A percentile compares a stretch with the other conserved stretches of the same genome.
phyloP scores from a whole-genome alignment of 2,888 invertebrate genomes.

The Acleris cristana region DNA sequence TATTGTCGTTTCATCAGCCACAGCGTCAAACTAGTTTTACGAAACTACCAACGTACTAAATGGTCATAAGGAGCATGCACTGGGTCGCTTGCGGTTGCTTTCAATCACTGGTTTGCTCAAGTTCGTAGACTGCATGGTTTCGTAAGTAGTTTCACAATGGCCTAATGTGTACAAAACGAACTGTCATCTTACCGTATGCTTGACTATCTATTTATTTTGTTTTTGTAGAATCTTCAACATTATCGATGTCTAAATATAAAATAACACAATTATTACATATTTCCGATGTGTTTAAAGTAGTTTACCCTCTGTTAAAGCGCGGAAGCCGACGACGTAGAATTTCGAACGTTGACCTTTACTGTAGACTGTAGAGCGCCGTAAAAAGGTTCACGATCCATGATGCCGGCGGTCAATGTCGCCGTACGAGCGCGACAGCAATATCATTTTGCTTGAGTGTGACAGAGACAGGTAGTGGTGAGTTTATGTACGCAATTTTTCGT shows the following conservation, averaged over 20 bases:
- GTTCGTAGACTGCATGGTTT: slow-evolving; percentile 39
- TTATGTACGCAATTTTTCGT: too few relatives aligned
- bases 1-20: too few relatives aligned
- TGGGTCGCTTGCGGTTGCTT: slow-evolving; percentile 40
- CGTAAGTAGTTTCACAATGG: slow-evolving; percentile 64
- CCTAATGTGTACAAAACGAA: slow-evolving; percentile 54
- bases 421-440: too few relatives aligned
- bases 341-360: too few relatives aligned
- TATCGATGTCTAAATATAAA: slow-evolving; percentile 17
- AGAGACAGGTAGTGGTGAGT: too few relatives aligned
- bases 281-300: slow-evolving; percentile 3
- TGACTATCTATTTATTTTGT: slow-evolving; percentile 38
- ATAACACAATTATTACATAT: background rate
- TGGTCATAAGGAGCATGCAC: slow-evolving; percentile 37
- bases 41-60: slow-evolving; percentile 15
- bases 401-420: too few relatives aligned
- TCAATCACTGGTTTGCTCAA: slow-evolving; percentile 44
- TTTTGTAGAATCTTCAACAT: slow-evolving; percentile 38
- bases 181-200: slow-evolving; percentile 32
- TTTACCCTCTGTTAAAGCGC: slow-evolving; percentile 3
- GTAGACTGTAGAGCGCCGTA: too few relatives aligned
- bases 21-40: too few relatives aligned
- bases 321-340: too few relatives aligned
- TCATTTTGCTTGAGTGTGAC: too few relatives aligned
- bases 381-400: too few relatives aligned